These are phyloP conservation scores for Drosophila glabriapex DNA, from an alignment of 2,888 invertebrate genomes.

Conservation along the genomic window DNA sequence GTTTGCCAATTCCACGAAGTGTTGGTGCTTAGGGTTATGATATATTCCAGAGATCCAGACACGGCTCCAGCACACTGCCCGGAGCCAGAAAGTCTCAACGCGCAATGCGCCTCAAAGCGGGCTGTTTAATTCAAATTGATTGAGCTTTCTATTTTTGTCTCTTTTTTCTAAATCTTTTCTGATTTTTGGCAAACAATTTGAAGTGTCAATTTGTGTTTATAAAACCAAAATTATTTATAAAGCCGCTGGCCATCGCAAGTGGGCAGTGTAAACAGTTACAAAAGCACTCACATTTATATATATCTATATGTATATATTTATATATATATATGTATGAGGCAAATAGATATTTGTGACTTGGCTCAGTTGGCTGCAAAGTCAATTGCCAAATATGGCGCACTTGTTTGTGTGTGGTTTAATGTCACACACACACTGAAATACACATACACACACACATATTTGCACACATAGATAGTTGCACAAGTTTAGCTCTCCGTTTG, in stretches of 20 bases:
- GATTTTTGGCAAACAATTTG: constrained; percentile 68
- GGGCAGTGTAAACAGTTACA: constrained; percentile 74
- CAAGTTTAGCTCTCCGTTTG: constrained; percentile 72
- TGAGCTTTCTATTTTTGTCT: constrained; percentile 30
- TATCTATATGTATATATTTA: constrained; percentile 4
- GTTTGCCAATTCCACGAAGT: constrained; percentile 64
- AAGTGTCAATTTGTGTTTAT: constrained; percentile 80
- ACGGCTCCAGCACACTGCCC: constrained; percentile 15
- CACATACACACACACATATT: constrained; percentile 22
- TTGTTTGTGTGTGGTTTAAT: constrained; percentile 76
- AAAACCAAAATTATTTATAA: constrained; percentile 76
- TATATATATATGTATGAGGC: constrained; percentile 40
- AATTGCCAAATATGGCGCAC: constrained; percentile 82
- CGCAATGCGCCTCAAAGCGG: constrained; percentile 36
- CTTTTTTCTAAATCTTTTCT: constrained; percentile 22
- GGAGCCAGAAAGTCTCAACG: constrained; percentile 47
- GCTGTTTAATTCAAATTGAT: constrained; percentile 72
- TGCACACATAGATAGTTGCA: constrained; percentile 35
- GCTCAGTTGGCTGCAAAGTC: constrained; percentile 77
- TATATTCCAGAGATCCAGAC: constrained; percentile 44
- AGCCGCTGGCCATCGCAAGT: constrained; percentile 63
- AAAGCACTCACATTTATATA: constrained; percentile 6
- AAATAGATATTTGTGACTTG: constrained; percentile 57
- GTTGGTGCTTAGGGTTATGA: constrained; percentile 56
- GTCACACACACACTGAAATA: constrained; percentile 59